Base-by-base conservation (phyloP, 2,113 vertebrate species). In the Melanerpes formicivorus region DNA sequence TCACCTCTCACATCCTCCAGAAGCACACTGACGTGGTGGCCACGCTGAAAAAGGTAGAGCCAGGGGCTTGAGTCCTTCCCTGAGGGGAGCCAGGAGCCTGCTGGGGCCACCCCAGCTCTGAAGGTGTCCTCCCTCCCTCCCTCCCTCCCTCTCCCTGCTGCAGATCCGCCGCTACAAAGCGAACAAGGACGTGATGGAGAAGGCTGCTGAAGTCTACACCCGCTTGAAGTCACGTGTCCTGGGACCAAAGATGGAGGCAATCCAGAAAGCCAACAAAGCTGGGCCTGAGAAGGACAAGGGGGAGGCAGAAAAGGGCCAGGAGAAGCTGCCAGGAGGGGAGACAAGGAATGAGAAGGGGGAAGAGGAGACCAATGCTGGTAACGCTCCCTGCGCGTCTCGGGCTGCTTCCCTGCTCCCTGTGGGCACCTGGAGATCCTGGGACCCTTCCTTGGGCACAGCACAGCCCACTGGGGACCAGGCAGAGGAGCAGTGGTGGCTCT, bases 151-250 rank as follows among this genome's bases (percentile, higher is more conserved):
- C 13, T 90, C 9, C 11, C 34, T 8, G 56, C 19, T 5, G 22
- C 92, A 99, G 99, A 99, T 99, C 78, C 99, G 99, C 21, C 98
- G 99, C 56, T 99, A 99, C 84, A 99, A 99, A 96, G 98, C 99
- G 16, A 99, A 99, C 97, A 97, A 96, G 87, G 98, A 98, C 0
- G 99, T 99, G 87, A 99, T 99, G 99, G 98, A 98, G 79, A 99
- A 99, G 72, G 99, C 99, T 1, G 98, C 98, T 0, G 98, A 99
- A 3, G 99, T 99, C 80, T 99, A 99, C 93, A 98, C 98, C 55
- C 98, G 99, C 42, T 97, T 99, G 96, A 99, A 99, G 97, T 98
- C 99, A 1, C 98, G 98, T 23, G 99, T 99, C 92, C 97, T 99
- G 84, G 98, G 98, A 74, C 98, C 98, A 55, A 99, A 98, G 96